Base-by-base conservation (phyloP, 2,113 vertebrate genomes). In the Holacanthus passer region DNA sequence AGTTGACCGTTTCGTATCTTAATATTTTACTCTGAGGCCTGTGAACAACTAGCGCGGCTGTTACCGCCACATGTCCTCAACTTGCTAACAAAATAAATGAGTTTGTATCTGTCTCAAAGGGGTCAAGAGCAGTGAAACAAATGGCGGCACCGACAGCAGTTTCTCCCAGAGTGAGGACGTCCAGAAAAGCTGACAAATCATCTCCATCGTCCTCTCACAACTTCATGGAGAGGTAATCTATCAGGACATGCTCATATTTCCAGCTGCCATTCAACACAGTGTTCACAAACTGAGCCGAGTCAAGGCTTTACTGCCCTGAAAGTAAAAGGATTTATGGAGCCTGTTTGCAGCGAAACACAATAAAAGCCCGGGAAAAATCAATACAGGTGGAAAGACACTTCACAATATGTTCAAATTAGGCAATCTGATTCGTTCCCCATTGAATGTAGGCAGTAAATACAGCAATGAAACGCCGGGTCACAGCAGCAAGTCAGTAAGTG, bases 171-270 rank as follows among this genome's bases (percentile, higher is more conserved):
- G 9, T 52, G 27, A 69, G 45, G 50, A 73, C 64, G 48, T 31
- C 32, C 11, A 79, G 39, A 83, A 69, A 37, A 77, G 43, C 50
- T 56, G 35, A 77, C 43, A 82, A 79, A 78, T 69, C 50, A 52
- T 75, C 73, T 37, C 50, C 17, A 29, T 71, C 32, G 7, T 73
- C 48, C 35, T 29, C 31, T 72, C 64, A 31, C 45, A 93, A 85
- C 59, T 81, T 62, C 32, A 39, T 93, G 14, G 87, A 92, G 37
- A 94, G 91, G 94, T 90, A 92, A 92, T 76, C 24, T 53, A 19
- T 84, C 69, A 67, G 8, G 59, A 9, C 35, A 53, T 2, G 64
- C 24, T 63, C 48, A 7, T 24, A 17, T 70, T 73, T 55, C 41
- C 22, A 68, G 63, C 62, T 39, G 20, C 29, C 29, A 55, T 69